phyloP scores from a whole-genome alignment of 2,113 vertebrate genomes.

The Indicator indicator region DNA sequence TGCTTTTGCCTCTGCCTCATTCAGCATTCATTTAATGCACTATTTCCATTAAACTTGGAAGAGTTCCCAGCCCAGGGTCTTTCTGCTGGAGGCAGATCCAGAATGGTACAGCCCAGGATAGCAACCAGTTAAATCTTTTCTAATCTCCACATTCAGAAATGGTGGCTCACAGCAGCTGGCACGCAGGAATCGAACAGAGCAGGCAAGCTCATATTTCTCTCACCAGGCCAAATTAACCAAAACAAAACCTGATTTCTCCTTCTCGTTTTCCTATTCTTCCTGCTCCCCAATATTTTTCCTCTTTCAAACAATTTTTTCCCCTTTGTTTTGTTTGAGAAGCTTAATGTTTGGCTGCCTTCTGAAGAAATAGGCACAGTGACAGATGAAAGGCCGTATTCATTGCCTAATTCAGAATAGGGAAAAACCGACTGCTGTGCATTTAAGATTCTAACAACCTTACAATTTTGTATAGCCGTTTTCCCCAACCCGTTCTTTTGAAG shows the following conservation, averaged over 20 bases:
- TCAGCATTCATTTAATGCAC: neutral
- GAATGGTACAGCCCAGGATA: neutral
- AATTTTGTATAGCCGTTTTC: conserved; percentile 79
- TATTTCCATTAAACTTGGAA: neutral
- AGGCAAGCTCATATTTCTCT: conserved; percentile 65
- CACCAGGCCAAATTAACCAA: conserved; percentile 77
- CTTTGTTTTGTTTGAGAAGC: conserved; percentile 68
- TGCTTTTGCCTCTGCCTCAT: conserved; percentile 5
- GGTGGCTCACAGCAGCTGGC: conserved; percentile 14
- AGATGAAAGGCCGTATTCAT: conserved; percentile 81
- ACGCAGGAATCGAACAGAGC: conserved; percentile 1
- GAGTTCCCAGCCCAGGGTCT: conserved; percentile 2
- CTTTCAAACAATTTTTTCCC: conserved; percentile 58
- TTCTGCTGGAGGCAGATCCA: neutral
- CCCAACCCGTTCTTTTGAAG: conserved; percentile 80
- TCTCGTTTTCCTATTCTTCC: conserved; percentile 64
- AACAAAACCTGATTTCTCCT: conserved; percentile 75
- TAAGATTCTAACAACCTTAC: conserved; percentile 85
- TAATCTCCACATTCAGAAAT: conserved; percentile 61
- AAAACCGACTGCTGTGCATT: conserved; percentile 82
- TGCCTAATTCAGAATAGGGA: conserved; percentile 77
- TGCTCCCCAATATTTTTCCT: conserved; percentile 77
- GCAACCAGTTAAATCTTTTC: conserved; percentile 41
- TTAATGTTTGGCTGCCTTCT: conserved; percentile 80
- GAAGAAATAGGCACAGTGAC: conserved; percentile 78